Conservation (phyloP, 92 coral and sea anemone species). For the Siderastrea siderea region DNA sequence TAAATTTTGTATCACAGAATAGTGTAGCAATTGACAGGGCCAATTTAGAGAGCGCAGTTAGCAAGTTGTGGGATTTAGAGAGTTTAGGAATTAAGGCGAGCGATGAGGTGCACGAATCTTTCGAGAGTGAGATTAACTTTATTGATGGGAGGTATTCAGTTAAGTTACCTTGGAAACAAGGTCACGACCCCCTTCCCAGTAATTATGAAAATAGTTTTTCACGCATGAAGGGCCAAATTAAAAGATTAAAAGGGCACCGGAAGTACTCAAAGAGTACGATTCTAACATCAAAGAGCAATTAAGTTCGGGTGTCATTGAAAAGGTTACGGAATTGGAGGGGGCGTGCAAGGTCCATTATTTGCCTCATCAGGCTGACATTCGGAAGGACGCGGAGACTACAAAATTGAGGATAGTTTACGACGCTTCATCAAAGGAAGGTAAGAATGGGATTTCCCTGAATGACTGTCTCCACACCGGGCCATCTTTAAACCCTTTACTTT, state of each 20-base stretch:
- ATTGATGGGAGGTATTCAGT: conserved; percentile 37
- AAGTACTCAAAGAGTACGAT: conserved; percentile 43
- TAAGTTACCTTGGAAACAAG: conserved; percentile 42
- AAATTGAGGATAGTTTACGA: conserved; percentile 56
- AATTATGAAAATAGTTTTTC: conserved; percentile 32
- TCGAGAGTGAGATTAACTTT: conserved; percentile 20
- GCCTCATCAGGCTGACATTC: conserved; percentile 60
- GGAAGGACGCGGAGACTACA: conserved; percentile 55
- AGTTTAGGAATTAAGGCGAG: conserved; percentile 57
- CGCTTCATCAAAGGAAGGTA: conserved; percentile 37
- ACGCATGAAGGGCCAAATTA: conserved; percentile 14
- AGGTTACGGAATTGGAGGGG: conserved; percentile 44
- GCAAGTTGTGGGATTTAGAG: conserved; percentile 72
- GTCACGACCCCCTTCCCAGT: conserved; percentile 28
- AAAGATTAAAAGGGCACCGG: conserved; percentile 29
- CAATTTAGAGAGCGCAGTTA: conserved; percentile 41
- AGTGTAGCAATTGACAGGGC: neutral
- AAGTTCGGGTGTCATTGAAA: conserved; percentile 45
- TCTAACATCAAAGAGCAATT: conserved; percentile 45
- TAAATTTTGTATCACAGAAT: conserved; percentile 27
- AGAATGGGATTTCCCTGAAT: conserved; percentile 49
- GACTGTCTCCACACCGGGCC: conserved; percentile 65
- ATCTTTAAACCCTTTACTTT: conserved; percentile 29
- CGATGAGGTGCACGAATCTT: conserved; percentile 57
- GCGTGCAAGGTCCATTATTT: conserved; percentile 26